Conservation (phyloP, 2,888 invertebrate genomes). For the Frankliniella fusca region DNA sequence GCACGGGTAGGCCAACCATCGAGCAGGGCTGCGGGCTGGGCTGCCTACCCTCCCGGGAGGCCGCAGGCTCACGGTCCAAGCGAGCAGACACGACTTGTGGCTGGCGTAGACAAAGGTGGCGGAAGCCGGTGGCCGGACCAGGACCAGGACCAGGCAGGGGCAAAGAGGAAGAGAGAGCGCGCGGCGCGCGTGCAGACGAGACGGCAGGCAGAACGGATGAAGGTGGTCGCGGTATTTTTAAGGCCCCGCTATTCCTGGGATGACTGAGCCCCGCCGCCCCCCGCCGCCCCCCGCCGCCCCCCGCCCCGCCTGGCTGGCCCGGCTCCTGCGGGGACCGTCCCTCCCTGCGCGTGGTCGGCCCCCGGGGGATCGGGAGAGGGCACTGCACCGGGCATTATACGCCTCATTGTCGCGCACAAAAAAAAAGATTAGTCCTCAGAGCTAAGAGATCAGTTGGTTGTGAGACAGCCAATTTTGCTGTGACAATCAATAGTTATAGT, state of each 20-base stretch:
- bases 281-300: no score
- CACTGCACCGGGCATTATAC: not conserved
- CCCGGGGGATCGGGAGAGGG: not conserved
- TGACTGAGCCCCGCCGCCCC: not conserved
- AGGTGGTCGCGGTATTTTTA: constrained; percentile 9
- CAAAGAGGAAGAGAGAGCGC: not conserved
- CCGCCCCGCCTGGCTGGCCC: no score
- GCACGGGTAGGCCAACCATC: no score
- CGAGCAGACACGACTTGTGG: not conserved
- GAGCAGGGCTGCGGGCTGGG: no score
- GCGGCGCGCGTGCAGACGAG: not conserved
- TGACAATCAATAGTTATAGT: no score
- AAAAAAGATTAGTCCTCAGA: no score
- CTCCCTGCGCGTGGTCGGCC: no score
- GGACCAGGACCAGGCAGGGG: not conserved
- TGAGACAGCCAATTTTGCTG: no score
- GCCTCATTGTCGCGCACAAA: not conserved
- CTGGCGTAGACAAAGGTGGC: not conserved
- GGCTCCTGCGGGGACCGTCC: no score
- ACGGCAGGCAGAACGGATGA: not conserved
- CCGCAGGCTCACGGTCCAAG: not conserved
- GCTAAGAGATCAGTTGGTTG: no score
- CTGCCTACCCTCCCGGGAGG: not conserved
- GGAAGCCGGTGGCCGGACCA: not conserved
- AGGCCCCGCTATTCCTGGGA: constrained; percentile 5